Evolutionary conservation across 1,140 invertebrate genomes (phyloP).

Genomic region (Pseudomyrmex dendroicus): DNA sequence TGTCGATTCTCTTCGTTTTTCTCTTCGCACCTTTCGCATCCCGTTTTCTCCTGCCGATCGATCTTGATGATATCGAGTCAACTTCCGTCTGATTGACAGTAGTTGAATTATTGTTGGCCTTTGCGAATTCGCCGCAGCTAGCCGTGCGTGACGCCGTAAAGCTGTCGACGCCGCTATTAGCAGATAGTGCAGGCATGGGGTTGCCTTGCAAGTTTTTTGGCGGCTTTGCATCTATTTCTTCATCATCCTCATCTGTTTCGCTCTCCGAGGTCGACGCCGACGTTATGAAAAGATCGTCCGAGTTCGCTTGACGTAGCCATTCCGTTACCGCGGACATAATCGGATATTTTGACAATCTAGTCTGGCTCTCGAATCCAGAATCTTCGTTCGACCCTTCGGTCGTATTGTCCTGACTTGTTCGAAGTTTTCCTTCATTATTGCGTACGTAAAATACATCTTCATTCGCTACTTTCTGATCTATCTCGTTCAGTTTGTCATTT

Average conservation of each 20-base stretch:
- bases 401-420: conserved; percentile 40
- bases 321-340: conserved; percentile 83
- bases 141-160: conserved; percentile 68
- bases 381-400: conserved; percentile 76
- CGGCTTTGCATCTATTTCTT: conserved; percentile 74
- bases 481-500: conserved; percentile 44
- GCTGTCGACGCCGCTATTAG: conserved; percentile 80
- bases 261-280: conserved; percentile 64
- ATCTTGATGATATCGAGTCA: conserved; percentile 17
- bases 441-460: neutral
- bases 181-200: conserved; percentile 87
- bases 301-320: conserved; percentile 81
- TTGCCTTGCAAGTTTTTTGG: conserved; percentile 87
- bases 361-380: conserved; percentile 79
- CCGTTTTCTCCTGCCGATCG: conserved; percentile 43
- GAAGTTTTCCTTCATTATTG: conserved; percentile 52
- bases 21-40: conserved; percentile 30
- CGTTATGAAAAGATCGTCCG: conserved; percentile 77
- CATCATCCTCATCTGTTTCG: conserved; percentile 72
- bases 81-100: conserved; percentile 24
- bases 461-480: neutral
- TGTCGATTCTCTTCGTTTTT: conserved; percentile 51
- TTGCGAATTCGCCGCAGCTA: conserved; percentile 82
- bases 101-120: conserved; percentile 65
- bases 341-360: conserved; percentile 70